phyloP scores from a whole-genome alignment of 92 coral and sea anemone genomes.

The Parazoanthus atlanticus region DNA sequence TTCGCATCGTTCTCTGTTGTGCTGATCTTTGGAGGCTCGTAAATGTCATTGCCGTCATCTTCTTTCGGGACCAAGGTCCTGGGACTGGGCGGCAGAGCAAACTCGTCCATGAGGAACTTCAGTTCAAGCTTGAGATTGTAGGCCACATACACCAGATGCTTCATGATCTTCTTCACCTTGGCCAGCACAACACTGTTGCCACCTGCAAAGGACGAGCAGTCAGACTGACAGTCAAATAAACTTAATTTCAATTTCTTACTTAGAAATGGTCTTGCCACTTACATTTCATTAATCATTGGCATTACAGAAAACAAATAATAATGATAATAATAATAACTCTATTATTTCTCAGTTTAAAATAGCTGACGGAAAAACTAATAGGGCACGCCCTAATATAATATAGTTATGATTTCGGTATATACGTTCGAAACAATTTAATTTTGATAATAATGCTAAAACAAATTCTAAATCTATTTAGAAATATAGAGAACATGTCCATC shows the following conservation, averaged over 20 bases:
- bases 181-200: conserved; percentile 83
- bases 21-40: neutral
- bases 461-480: too few species aligned
- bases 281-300: too few species aligned
- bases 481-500: too few species aligned
- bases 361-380: too few species aligned
- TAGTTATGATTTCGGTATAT: too few species aligned
- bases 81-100: conserved; percentile 81
- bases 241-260: neutral
- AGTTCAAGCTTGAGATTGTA: conserved; percentile 88
- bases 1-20: conserved; percentile 34
- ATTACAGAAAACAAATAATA: too few species aligned
- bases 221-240: neutral
- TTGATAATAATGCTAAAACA: too few species aligned
- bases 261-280: too few species aligned
- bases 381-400: too few species aligned
- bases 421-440: too few species aligned
- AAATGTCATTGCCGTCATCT: neutral
- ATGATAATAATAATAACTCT: too few species aligned
- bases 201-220: conserved; percentile 1
- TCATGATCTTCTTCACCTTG: conserved; percentile 81
- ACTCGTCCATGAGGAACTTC: conserved; percentile 92
- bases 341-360: too few species aligned
- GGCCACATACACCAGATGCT: conserved; percentile 79
- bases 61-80: neutral